Evolutionary conservation across 2,797 vertebrate species (phyloP).

Genomic region (Florisuga fusca): DNA sequence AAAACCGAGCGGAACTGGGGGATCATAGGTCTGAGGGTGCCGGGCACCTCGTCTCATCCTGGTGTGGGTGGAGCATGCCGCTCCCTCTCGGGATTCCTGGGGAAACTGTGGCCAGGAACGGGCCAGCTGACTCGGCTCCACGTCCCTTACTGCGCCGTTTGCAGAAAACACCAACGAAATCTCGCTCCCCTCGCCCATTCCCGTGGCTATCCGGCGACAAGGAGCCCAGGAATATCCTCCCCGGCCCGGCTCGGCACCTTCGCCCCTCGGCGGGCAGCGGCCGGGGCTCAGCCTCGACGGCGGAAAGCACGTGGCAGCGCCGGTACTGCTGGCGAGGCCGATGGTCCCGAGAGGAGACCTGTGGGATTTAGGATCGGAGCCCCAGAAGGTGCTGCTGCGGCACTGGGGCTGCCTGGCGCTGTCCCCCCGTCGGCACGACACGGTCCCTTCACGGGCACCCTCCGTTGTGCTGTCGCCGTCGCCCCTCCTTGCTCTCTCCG

Average conservation of each 20-base stretch:
- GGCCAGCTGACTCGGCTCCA: neutral
- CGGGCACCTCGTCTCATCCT: no score
- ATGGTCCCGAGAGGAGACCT: no score
- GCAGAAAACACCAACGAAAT: neutral
- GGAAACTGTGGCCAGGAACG: neutral
- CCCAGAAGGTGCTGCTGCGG: neutral
- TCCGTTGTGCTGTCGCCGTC: neutral
- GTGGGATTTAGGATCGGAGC: neutral
- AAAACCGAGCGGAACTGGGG: neutral
- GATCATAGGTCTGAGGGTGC: neutral
- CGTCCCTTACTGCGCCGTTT: neutral
- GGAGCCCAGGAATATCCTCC: no score
- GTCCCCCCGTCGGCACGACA: accelerated
- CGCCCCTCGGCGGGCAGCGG: no score
- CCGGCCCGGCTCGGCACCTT: no score
- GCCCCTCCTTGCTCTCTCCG: neutral
- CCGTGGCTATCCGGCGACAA: neutral
- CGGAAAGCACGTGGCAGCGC: neutral
- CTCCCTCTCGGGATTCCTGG: neutral
- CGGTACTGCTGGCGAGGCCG: neutral
- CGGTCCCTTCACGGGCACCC: neutral
- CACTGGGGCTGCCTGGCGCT: neutral
- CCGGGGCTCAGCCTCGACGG: neutral
- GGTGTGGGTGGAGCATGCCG: neutral
- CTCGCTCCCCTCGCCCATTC: neutral